These are phyloP conservation scores for Apolygus lucorum DNA, from an alignment of 1,140 invertebrate genomes.

Conservation along the genomic window DNA sequence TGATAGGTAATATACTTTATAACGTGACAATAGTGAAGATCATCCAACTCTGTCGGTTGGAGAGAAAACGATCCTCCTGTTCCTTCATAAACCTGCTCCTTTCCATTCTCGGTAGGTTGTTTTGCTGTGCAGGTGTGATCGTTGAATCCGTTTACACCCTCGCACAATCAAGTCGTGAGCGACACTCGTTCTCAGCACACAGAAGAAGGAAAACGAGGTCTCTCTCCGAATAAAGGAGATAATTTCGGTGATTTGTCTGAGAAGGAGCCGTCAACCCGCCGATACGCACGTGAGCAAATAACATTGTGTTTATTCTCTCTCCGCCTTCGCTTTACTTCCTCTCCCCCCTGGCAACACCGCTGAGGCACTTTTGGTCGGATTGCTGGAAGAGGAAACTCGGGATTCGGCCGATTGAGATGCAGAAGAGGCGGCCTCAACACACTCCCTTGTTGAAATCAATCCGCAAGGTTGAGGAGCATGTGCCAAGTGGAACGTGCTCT, in stretches of 20 bases:
- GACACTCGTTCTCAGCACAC: no score
- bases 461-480: constrained; percentile 13
- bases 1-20: no score
- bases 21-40: no score
- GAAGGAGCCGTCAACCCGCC: not conserved
- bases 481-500: constrained; percentile 14
- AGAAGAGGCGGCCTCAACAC: not conserved
- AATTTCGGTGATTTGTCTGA: constrained; percentile 9
- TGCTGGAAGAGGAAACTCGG: not conserved
- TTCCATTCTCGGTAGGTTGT: no score
- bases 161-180: no score
- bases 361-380: constrained; percentile 8
- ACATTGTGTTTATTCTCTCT: constrained; percentile 1
- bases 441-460: constrained; percentile 15
- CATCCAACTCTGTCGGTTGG: no score
- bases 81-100: no score
- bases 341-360: not conserved
- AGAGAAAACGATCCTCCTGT: no score
- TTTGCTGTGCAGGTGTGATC: no score
- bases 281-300: constrained; percentile 7
- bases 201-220: no score
- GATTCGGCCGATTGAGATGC: not conserved
- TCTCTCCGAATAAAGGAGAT: constrained; percentile 9
- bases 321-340: not conserved
- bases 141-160: no score